Evolutionary conservation across 2,113 vertebrate genomes (phyloP).

Genomic region (Silurus glanis): DNA sequence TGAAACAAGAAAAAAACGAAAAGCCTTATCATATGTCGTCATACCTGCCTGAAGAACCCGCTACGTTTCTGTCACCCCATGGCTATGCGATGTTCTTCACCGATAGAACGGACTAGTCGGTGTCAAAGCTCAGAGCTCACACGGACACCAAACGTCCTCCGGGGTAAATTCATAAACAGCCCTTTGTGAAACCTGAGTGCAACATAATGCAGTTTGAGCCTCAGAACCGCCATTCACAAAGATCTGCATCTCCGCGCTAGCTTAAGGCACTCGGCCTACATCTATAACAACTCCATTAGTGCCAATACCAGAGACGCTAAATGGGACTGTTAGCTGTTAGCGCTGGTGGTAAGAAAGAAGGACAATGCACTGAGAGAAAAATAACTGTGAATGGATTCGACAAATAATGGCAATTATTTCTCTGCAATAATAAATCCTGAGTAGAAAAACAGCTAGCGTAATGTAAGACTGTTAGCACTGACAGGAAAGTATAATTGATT

Average conservation of each 20-base stretch:
- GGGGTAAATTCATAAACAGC: conserved; percentile 61
- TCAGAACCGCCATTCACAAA: conserved; percentile 62
- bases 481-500: not conserved
- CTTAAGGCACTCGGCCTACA: conserved; percentile 68
- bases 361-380: conserved; percentile 65
- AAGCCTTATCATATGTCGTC: not conserved
- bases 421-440: not conserved
- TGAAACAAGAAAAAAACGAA: not conserved
- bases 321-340: conserved; percentile 74
- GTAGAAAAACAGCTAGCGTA: not conserved
- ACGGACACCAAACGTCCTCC: conserved; percentile 37
- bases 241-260: conserved; percentile 68
- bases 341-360: conserved; percentile 60
- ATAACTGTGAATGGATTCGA: conserved; percentile 60
- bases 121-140: conserved; percentile 22
- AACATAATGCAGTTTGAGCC: conserved; percentile 69
- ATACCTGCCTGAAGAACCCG: not conserved
- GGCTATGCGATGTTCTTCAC: conserved; percentile 14
- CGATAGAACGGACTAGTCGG: conserved; percentile 10
- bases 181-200: conserved; percentile 60
- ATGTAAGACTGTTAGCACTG: not conserved
- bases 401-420: conserved; percentile 16
- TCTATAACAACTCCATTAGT: conserved; percentile 71
- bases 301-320: conserved; percentile 64
- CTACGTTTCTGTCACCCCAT: not conserved